Evolutionary conservation across 1,140 invertebrate species (phyloP), one percentile per base, ranked within the genome.

Genomic region (Leptinotarsa undecemlineata): DNA sequence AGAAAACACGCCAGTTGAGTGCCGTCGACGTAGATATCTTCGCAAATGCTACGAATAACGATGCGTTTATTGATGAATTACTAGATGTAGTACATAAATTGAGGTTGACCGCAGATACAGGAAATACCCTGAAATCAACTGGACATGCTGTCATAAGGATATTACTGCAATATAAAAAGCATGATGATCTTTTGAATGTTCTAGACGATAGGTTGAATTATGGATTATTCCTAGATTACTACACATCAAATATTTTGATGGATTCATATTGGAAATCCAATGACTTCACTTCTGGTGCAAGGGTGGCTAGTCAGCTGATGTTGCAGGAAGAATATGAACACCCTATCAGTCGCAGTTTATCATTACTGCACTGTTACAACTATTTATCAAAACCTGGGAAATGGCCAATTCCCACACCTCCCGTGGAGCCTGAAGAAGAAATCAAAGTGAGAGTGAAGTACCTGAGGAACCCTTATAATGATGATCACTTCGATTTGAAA

Each of bases 211-310:
- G 95, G 67, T 85, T 96, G 14, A 93, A 93, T 81, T 98, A 94
- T 87, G 97, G 97, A 2, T 85, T 99, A 47, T 98, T 98, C 82
- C 88, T 95, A 17, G 95, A 98, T 86, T 85, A 91, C 72, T 92
- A 92, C 79, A 86, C 89, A 60, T 91, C 90, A 61, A 96, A 95
- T 85, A 86, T 97, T 17, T 84, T 97, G n/a, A 89, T 98, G 86
- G 91, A 98, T 81, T 86, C 88, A 48, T 92, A 96, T 78, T 84
- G 98, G 20, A 90, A 92, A 80, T 85, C 87, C 4, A 85, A 91
- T 68, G 88, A 96, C 82, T 92, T 86, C 84, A 84, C 85, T 80
- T 89, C 90, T 76, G 96, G 96, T 13, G 91, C 93, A 0, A 91
- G 90, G 83, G 86, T 96, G 20, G 94, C 94, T 11, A 88, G 88